Evolutionary conservation across 2,797 vertebrate genomes (phyloP).

Genomic region (Poecilia wingei): DNA sequence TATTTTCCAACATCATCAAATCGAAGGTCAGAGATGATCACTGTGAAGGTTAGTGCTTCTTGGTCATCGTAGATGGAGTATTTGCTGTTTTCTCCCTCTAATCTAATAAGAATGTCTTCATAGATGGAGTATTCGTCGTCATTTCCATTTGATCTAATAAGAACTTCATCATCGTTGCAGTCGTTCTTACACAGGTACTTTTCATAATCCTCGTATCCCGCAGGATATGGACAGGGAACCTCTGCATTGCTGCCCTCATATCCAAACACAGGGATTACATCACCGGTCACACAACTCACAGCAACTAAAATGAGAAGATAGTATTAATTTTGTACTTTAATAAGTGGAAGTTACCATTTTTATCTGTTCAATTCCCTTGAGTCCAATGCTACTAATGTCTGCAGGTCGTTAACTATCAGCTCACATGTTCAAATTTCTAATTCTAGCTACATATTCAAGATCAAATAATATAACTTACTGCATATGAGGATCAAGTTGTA

Average conservation of each 20-base stretch:
- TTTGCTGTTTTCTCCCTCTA: background rate
- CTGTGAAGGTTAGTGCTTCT: background rate
- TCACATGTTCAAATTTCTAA: no score
- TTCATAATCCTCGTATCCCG: slow-evolving; percentile 16
- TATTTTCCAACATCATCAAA: slow-evolving; percentile 34
- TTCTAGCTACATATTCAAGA: no score
- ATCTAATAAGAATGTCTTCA: slow-evolving; percentile 39
- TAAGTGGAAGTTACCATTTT: no score
- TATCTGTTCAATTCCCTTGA: background rate
- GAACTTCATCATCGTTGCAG: slow-evolving; percentile 28
- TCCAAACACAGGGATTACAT: slow-evolving; percentile 32
- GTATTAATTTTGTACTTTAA: background rate
- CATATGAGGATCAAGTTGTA: background rate
- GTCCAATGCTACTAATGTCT: no score
- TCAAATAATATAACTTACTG: background rate
- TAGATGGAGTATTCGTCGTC: slow-evolving; percentile 32
- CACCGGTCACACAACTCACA: slow-evolving; percentile 5
- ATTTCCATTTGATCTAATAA: slow-evolving; percentile 9
- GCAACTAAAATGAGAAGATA: slow-evolving; percentile 13
- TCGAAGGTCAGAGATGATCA: slow-evolving; percentile 27
- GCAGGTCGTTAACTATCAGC: no score
- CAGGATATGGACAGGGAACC: slow-evolving; percentile 21
- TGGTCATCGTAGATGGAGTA: slow-evolving; percentile 46
- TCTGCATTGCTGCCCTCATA: slow-evolving; percentile 18
- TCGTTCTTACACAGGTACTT: slow-evolving; percentile 65